phyloP scores from a whole-genome alignment of 2,797 vertebrate species.

The Amniataba percoides region DNA sequence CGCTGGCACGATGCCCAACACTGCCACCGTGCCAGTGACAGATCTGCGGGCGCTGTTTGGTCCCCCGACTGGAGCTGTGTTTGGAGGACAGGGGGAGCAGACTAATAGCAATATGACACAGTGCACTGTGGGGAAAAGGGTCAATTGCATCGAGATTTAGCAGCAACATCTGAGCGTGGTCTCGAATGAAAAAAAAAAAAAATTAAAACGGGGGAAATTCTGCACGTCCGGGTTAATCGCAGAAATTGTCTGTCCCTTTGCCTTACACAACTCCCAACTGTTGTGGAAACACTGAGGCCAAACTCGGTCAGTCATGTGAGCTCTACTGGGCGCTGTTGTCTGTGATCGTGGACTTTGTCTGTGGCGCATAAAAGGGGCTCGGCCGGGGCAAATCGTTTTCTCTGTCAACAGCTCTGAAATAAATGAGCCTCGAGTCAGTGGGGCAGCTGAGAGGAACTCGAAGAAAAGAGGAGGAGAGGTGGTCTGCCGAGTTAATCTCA shows the following conservation, averaged over 20 bases:
- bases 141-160: slow-evolving; percentile 51
- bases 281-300: slow-evolving; percentile 62
- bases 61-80: slow-evolving; percentile 48
- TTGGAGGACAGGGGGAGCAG: slow-evolving; percentile 40
- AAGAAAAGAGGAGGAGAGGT: slow-evolving; percentile 35
- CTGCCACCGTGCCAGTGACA: slow-evolving; percentile 75
- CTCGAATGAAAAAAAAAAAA: slow-evolving; percentile 2
- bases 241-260: slow-evolving; percentile 26
- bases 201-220: slow-evolving; percentile 34
- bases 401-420: slow-evolving; percentile 59
- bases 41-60: slow-evolving; percentile 65
- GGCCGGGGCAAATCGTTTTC: slow-evolving; percentile 51
- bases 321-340: slow-evolving; percentile 41
- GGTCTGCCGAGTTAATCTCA: slow-evolving; percentile 45
- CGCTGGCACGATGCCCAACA: slow-evolving; percentile 75
- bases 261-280: slow-evolving; percentile 28
- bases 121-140: slow-evolving; percentile 17
- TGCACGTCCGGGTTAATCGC: slow-evolving; percentile 48
- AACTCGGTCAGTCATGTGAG: slow-evolving; percentile 63
- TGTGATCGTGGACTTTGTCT: slow-evolving; percentile 57
- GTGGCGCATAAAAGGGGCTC: slow-evolving; percentile 49
- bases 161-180: slow-evolving; percentile 15
- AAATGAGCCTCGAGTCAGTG: slow-evolving; percentile 34
- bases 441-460: slow-evolving; percentile 32
- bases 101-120: slow-evolving; percentile 54